phyloP scores from a whole-genome alignment of 2,113 vertebrate species.

The Otis tarda region DNA sequence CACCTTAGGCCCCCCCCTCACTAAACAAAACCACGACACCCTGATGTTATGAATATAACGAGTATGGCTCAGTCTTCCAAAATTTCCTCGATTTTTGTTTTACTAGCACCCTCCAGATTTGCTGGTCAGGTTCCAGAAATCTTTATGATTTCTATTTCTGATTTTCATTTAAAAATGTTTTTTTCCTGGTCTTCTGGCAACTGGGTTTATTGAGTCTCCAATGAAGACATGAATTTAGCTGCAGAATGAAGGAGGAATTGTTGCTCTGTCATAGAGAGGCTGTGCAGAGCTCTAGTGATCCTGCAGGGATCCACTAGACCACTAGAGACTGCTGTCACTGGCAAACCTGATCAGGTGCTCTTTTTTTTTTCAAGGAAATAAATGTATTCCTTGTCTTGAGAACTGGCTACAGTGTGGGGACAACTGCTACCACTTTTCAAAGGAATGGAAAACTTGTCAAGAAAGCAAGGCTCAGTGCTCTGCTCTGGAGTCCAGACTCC shows the following conservation, averaged over 20 bases:
- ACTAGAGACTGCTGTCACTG: background rate
- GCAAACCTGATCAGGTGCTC: background rate
- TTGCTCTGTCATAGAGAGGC: background rate
- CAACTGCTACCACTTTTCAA: conserved; percentile 57
- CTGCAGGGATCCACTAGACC: background rate
- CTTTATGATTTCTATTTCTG: background rate
- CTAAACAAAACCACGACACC: no score
- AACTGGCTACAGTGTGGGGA: conserved; percentile 63
- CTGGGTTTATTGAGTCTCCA: background rate
- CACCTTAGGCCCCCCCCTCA: no score
- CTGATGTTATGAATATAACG: background rate
- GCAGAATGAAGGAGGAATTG: background rate
- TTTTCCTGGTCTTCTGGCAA: background rate
- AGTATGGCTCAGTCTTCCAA: background rate
- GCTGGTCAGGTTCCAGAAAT: background rate
- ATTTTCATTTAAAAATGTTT: background rate
- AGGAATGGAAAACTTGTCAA: conserved; percentile 47
- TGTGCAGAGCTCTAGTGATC: background rate
- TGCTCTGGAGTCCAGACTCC: conserved; percentile 44
- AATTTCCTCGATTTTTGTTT: background rate
- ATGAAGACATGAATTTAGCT: background rate
- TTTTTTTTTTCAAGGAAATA: background rate
- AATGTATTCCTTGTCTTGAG: conserved; percentile 63
- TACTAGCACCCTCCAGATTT: background rate
- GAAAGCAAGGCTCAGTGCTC: conserved; percentile 45